Evolutionary conservation across 1,140 invertebrate species (phyloP).

Genomic region (Cydia pomonella): DNA sequence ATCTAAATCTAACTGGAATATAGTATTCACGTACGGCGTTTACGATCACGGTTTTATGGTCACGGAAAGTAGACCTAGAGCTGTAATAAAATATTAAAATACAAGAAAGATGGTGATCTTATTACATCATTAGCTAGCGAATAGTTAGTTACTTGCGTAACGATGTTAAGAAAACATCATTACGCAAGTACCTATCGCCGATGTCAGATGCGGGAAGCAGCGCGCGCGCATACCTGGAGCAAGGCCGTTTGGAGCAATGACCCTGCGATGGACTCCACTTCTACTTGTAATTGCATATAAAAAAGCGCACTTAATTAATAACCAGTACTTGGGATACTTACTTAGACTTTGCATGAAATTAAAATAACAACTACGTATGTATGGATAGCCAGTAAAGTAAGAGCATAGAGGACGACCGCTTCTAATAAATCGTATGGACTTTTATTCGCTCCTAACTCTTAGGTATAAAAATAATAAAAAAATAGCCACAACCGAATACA

Average conservation of each 20-base stretch:
- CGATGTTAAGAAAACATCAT: constrained; percentile 34
- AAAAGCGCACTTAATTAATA: constrained; percentile 30
- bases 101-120: too few relatives aligned
- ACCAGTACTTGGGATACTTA: not conserved
- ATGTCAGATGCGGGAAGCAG: constrained; percentile 43
- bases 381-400: not conserved
- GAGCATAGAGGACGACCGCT: not conserved
- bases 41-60: too few relatives aligned
- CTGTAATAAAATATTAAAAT: too few relatives aligned
- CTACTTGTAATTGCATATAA: constrained; percentile 28
- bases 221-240: constrained; percentile 37
- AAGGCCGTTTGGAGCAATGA: constrained; percentile 47
- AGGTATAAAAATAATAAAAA: too few relatives aligned
- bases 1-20: too few relatives aligned
- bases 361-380: not conserved
- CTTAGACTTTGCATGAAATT: not conserved
- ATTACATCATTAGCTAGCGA: not conserved
- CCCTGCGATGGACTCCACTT: constrained; percentile 35
- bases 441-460: too few relatives aligned
- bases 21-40: too few relatives aligned
- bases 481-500: too few relatives aligned
- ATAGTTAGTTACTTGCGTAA: not conserved
- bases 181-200: constrained; percentile 45
- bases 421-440: too few relatives aligned
- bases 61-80: too few relatives aligned